Conservation (phyloP, 2,113 vertebrate species). For the Prunella himalayana region DNA sequence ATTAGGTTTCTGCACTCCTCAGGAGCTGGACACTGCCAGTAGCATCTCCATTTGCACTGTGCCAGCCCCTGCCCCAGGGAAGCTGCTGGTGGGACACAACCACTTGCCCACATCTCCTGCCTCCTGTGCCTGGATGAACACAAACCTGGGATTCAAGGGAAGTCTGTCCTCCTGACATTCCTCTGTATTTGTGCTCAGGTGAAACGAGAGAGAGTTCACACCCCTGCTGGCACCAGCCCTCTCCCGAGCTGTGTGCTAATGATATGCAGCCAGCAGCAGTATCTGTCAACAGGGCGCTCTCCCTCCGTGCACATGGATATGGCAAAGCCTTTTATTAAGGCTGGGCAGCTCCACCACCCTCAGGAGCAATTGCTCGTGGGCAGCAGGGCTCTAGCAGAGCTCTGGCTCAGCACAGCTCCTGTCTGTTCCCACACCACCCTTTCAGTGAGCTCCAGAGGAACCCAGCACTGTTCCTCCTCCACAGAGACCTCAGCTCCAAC, state of each 20-base stretch:
- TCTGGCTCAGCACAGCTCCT: neutral
- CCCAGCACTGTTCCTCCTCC: neutral
- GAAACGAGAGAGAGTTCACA: conserved; percentile 43
- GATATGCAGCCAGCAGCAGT: conserved; percentile 24
- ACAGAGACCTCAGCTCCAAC: neutral
- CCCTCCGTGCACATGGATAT: neutral
- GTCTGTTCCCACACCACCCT: neutral
- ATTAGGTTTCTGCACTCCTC: conserved; percentile 41
- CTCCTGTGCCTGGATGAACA: fast-evolving
- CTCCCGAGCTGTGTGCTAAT: neutral
- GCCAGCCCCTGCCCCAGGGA: neutral
- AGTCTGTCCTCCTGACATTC: neutral
- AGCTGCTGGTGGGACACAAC: neutral
- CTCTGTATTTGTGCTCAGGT: neutral
- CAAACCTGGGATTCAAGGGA: neutral
- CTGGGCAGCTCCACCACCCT: neutral
- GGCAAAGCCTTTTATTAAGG: neutral
- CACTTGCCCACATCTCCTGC: fast-evolving
- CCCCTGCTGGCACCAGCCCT: conserved; percentile 18
- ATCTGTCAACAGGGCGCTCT: neutral
- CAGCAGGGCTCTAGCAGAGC: neutral
- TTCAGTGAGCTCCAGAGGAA: neutral
- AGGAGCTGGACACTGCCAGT: neutral
- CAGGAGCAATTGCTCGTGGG: neutral
- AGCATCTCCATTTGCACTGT: neutral